A percentile compares a stretch with the other conserved stretches of the same genome.
Conservation (phyloP, 1,140 invertebrate species). For the Mylabris phalerata region DNA sequence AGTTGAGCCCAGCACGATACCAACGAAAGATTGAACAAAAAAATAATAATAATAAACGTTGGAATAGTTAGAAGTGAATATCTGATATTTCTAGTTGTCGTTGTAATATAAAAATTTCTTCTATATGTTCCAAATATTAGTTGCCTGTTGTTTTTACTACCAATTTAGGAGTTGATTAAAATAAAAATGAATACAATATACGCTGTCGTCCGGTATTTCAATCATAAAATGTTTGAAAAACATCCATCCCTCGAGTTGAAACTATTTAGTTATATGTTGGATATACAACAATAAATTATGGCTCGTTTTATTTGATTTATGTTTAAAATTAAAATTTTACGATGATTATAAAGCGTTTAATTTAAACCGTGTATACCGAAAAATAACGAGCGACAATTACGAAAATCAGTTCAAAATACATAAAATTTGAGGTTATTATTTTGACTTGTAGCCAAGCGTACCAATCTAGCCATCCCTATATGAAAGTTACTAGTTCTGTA, state of each 20-base stretch:
- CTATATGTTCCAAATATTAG: not conserved
- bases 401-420: not conserved
- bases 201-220: conserved; percentile 7
- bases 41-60: not conserved
- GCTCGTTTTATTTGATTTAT: conserved; percentile 18
- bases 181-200: not conserved
- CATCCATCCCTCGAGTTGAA: not conserved
- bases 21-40: conserved; percentile 22
- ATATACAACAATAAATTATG: conserved; percentile 11
- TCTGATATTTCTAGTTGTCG: not conserved
- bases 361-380: conserved; percentile 9
- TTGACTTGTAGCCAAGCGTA: not conserved
- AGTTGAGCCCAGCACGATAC: conserved; percentile 20
- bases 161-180: not conserved
- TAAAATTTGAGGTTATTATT: not conserved
- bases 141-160: conserved; percentile 6
- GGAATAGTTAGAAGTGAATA: not conserved
- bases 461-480: no score
- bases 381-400: not conserved
- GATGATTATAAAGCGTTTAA: conserved; percentile 14
- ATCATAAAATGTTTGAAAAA: conserved; percentile 10
- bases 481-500: no score
- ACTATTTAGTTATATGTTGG: conserved; percentile 1
- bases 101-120: conserved; percentile 2
- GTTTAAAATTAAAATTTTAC: conserved; percentile 13